phyloP scores from a whole-genome alignment of 1,140 invertebrate genomes.

The Maniola jurtina region DNA sequence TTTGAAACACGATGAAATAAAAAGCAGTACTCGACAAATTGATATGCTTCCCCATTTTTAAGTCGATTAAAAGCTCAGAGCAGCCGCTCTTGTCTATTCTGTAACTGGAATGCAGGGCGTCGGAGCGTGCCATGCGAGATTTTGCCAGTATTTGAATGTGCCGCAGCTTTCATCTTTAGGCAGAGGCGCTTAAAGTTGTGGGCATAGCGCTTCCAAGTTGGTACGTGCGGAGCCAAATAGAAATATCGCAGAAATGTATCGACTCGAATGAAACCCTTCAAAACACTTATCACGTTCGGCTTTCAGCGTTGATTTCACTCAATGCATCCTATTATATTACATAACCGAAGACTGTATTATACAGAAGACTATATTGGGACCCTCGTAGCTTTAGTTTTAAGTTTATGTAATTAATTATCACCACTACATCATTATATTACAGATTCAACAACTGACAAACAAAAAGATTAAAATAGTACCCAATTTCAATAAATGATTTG shows the following conservation, averaged over 20 bases:
- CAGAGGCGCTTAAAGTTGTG: constrained; percentile 22
- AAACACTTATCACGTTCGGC: constrained; percentile 44
- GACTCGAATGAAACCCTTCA: constrained; percentile 42
- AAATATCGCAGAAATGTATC: constrained; percentile 34
- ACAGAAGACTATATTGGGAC: too few species aligned
- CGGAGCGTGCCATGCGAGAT: background rate
- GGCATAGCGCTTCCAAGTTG: constrained; percentile 29
- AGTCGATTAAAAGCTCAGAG: constrained; percentile 11
- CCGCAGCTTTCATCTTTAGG: constrained; percentile 22
- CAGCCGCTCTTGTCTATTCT: background rate
- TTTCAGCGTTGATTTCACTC: constrained; percentile 37
- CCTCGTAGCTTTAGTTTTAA: too few species aligned
- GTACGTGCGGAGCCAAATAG: constrained; percentile 38
- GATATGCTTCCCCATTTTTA: constrained; percentile 2
- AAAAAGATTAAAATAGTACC: too few species aligned
- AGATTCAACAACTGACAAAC: too few species aligned
- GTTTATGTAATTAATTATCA: too few species aligned
- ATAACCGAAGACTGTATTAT: background rate
- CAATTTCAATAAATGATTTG: too few species aligned
- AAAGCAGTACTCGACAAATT: background rate
- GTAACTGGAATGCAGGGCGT: constrained; percentile 5
- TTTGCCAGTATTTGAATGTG: constrained; percentile 2
- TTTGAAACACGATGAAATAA: background rate
- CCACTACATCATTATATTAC: too few species aligned
- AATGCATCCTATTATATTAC: constrained; percentile 33